A percentile compares a stretch with the other conserved stretches of the same genome.
phyloP scores from a whole-genome alignment of 2,888 invertebrate species.

The Germaria angustata region DNA sequence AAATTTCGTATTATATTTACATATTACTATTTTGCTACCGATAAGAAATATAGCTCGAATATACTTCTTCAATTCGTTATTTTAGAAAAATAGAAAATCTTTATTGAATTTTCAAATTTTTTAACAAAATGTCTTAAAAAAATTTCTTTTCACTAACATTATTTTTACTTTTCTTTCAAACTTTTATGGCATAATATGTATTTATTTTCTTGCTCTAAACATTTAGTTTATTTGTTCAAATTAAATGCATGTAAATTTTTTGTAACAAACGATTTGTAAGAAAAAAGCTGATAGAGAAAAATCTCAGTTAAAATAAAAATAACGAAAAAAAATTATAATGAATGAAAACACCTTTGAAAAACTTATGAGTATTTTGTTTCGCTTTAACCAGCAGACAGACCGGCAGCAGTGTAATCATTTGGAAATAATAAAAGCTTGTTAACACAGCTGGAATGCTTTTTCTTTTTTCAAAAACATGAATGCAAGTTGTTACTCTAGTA shows the following conservation, averaged over 20 bases:
- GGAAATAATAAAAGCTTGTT: constrained; percentile 62
- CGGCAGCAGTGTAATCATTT: constrained; percentile 55
- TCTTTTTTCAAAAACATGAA: neutral
- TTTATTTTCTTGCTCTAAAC: neutral
- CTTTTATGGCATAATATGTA: neutral
- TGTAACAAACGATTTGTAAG: constrained; percentile 27
- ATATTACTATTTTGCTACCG: no score
- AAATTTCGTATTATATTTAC: no score
- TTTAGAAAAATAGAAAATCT: no score
- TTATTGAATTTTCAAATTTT: no score
- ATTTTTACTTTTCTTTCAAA: neutral
- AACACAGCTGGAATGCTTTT: constrained; percentile 52
- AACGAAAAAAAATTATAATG: neutral
- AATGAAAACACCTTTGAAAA: neutral
- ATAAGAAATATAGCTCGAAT: no score
- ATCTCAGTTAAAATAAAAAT: neutral
- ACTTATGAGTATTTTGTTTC: neutral
- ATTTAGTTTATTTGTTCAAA: constrained; percentile 5
- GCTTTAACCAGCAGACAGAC: neutral
- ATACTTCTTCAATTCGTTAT: no score
- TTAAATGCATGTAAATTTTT: constrained; percentile 47
- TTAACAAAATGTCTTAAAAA: no score
- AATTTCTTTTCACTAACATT: neutral
- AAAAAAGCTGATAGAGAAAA: constrained; percentile 9
- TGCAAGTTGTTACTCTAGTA: constrained; percentile 9